phyloP scores from a whole-genome alignment of 2,797 vertebrate species.

The Clamator glandarius region DNA sequence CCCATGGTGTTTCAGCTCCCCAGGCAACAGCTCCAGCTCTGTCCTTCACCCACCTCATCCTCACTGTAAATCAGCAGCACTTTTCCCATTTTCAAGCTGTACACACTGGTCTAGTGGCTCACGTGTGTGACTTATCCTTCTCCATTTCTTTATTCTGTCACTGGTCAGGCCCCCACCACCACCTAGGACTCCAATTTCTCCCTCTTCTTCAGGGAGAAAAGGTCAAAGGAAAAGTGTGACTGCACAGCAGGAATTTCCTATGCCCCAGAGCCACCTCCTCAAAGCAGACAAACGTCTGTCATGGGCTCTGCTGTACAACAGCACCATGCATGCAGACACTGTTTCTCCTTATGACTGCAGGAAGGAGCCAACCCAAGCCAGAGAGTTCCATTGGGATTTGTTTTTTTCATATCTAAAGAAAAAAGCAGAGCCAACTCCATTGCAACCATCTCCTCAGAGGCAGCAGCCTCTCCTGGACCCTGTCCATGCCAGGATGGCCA shows the following conservation, averaged over 20 bases:
- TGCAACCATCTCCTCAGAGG: neutral
- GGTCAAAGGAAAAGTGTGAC: neutral
- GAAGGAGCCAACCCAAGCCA: neutral
- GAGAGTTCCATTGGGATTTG: neutral
- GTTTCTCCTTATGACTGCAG: neutral
- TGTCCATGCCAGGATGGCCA: too few species aligned
- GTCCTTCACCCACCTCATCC: neutral
- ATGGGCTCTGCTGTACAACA: neutral
- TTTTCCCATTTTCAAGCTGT: neutral
- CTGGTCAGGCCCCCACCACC: rapidly evolving
- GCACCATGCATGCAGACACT: rapidly evolving
- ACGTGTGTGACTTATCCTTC: rapidly evolving
- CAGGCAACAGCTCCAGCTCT: neutral
- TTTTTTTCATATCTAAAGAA: neutral
- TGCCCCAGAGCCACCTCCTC: neutral
- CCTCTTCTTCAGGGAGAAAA: neutral
- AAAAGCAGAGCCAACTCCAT: neutral
- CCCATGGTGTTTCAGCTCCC: neutral
- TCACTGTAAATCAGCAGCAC: neutral
- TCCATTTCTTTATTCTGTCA: rapidly evolving
- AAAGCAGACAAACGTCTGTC: neutral
- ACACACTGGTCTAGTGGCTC: neutral
- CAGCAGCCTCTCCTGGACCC: too few species aligned
- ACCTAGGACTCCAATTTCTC: neutral
- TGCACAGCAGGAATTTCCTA: neutral